Conservation (phyloP, 1,140 invertebrate genomes). For the Drosophila burlai region DNA sequence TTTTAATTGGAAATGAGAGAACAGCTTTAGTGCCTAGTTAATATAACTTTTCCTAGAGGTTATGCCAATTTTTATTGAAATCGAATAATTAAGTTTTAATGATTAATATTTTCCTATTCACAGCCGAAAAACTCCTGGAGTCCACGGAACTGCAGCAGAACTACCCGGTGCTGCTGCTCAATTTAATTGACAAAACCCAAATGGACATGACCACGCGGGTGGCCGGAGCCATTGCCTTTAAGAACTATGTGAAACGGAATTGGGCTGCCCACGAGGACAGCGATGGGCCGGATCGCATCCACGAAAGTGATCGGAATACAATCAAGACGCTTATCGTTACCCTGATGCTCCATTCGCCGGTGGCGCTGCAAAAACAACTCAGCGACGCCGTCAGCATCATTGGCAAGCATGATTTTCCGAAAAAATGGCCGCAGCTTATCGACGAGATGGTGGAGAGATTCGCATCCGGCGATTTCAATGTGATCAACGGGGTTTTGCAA, state of each 20-base stretch:
- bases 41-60: not conserved
- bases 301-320: conserved; percentile 90
- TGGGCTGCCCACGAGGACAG: conserved; percentile 91
- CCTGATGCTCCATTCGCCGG: conserved; percentile 96
- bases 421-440: conserved; percentile 96
- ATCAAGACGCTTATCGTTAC: conserved; percentile 96
- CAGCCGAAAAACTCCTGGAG: conserved; percentile 97
- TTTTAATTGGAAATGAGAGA: not conserved
- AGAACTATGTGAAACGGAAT: conserved; percentile 98
- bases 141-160: conserved; percentile 96
- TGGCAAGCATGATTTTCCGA: conserved; percentile 96
- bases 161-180: conserved; percentile 94
- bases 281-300: conserved; percentile 93
- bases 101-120: not conserved
- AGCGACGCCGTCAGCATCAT: conserved; percentile 98
- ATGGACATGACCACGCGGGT: conserved; percentile 93
- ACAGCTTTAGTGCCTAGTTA: not conserved
- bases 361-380: conserved; percentile 96
- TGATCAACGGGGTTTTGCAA: conserved; percentile 97
- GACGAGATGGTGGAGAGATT: conserved; percentile 97
- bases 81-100: not conserved
- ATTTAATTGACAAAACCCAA: conserved; percentile 92
- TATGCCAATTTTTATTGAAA: not conserved
- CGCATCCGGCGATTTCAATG: conserved; percentile 94
- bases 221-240: conserved; percentile 96